Base-by-base conservation (phyloP, 2,888 invertebrate species). In the Drosophila meridiana region DNA sequence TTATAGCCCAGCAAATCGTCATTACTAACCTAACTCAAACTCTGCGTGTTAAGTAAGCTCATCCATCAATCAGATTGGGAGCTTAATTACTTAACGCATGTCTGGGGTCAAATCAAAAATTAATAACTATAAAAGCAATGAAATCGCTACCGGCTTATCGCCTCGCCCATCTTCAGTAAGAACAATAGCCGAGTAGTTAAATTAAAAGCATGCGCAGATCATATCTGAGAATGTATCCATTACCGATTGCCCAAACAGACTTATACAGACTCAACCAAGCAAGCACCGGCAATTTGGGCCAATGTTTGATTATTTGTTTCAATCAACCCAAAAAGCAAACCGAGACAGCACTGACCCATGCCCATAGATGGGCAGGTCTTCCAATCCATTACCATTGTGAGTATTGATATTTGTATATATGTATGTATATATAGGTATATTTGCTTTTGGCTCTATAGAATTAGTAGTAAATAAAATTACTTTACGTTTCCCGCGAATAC, bases 401-500 rank as follows among this genome's bases (percentile, higher is more conserved):
- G 13, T 47, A 26, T 52, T 28, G 42, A 40, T 14, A 6, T 40
- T 9, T 14, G 0, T 28, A 7, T 43, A 20, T 38, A 38, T 52
- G 28, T n/a, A 8, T 45, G 26, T 34, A 20, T 38, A 32, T n/a
- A n/a, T 45, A 48, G 30, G 28, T 28, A 50, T 50, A 20, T 52
- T 34, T 52, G 32, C 0, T 45, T 20, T 56, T 64, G 70, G 61
- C 75, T 81, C 71, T 67, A 53, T 89, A 84, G 77, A 90, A 90
- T 84, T 84, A 89, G 89, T 87, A 88, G 91, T 89, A 77, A 88
- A 91, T 88, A 92, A 93, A 93, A 91, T 93, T 93, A 93, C 93
- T 93, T 93, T 93, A 92, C 93, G 93, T 93, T 93, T 93, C 92
- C 93, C 93, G 82, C 93, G 93, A 82, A 93, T 93, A 80, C 93